Base-by-base conservation (phyloP, 2,797 vertebrate genomes). In the Lepilemur ruficaudatus region DNA sequence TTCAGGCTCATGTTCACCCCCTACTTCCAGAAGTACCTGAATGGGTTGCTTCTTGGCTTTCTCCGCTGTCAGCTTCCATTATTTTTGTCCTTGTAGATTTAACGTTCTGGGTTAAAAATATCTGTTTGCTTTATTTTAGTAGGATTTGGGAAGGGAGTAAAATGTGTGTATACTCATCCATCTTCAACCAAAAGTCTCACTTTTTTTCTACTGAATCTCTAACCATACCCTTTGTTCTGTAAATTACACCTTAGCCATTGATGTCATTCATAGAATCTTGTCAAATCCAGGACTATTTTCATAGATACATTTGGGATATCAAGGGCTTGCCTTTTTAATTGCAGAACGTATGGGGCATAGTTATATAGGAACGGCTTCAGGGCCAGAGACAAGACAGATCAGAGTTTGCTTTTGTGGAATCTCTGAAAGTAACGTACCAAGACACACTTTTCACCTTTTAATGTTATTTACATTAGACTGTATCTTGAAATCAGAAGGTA, bases 121-220 rank as follows among this genome's bases (percentile, higher is more conserved):
- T 55, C 28, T 18, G 30, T 59, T 80, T 94, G 25, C 48, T 81
- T 95, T 92, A 18, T 84, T 67, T 80, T 88, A 85, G 35, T 55
- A 63, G 57, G 17, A 67, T 70, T 88, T 94, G n/a, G 4, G 28
- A 88, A 91, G 41, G 61, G 23, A 79, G 18, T 32, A 93, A 75
- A 89, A 38, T 55, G 15, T 89, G 22, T 80, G 23, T 75, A 25
- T 75, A 2, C 84, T 95, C 46, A 81, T 85, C 41, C 2, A 30
- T 86, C 43, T 75, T 94, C 69, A 85, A 35, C 30, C 69, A 59
- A 78, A 88, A 93, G 57, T 89, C 72, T 91, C 32, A 43, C 52
- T 94, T 92, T 94, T 57, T 91, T 23, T 70, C 79, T 80, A 72
- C 46, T 82, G 86, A 95, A 78, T 93, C 50, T 73, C 90, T 94